phyloP scores from a whole-genome alignment of 53 echinoderm and acorn worm species.

The Apostichopus leukothele region DNA sequence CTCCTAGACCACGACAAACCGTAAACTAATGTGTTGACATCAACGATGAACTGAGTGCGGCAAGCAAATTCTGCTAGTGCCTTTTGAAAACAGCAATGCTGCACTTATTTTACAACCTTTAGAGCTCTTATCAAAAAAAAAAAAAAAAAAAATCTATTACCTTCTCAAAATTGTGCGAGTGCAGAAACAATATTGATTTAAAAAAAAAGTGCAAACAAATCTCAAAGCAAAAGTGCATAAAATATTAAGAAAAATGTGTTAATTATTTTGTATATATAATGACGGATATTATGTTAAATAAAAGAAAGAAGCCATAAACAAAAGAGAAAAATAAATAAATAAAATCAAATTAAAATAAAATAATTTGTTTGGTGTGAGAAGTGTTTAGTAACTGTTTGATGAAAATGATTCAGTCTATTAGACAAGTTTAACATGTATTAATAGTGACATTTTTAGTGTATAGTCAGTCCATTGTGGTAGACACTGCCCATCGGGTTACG shows the following conservation, averaged over 20 bases:
- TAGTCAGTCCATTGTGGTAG: not conserved
- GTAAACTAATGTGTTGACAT: no score
- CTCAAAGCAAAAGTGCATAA: no score
- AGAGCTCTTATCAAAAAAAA: no score
- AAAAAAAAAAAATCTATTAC: no score
- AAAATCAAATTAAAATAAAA: slow-evolving; percentile 9
- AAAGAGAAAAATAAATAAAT: slow-evolving; percentile 4
- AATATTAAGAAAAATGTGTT: not conserved
- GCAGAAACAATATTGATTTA: no score
- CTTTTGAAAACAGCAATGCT: no score
- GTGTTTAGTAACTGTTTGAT: not conserved
- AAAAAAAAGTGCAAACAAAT: no score
- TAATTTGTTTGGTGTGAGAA: not conserved
- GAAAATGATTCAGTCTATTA: not conserved
- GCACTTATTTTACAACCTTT: no score
- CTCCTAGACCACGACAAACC: no score
- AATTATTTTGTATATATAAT: slow-evolving; percentile 12
- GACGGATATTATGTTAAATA: slow-evolving; percentile 2
- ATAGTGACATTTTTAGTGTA: not conserved
- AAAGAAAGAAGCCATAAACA: slow-evolving; percentile 26
- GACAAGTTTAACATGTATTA: not conserved
- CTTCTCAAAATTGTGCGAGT: no score
- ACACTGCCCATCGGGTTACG: not conserved
- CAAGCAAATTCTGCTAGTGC: no score
- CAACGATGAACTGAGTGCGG: no score